Base-by-base conservation (phyloP, 2,888 invertebrate genomes). In the Branchellion lobata region DNA sequence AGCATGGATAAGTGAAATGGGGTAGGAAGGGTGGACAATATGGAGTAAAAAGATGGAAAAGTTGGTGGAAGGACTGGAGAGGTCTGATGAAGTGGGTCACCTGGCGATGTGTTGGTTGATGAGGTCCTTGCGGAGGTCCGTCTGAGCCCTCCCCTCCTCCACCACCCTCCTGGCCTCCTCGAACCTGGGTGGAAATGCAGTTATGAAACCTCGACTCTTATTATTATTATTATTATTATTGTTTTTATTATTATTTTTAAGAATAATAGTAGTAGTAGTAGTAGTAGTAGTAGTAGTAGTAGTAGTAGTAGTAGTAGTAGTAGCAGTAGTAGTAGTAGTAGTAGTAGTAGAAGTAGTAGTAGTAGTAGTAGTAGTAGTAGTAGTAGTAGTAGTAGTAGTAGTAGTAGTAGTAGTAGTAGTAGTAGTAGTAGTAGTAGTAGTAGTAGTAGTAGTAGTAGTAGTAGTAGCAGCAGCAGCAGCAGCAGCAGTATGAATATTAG, bases 351-450 rank as follows among this genome's bases (percentile, higher is more conserved):
- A 11, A 65, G 65, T 65, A 65, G 65, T 65, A 65, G 65, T 65
- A 65, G 65, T 65, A 65, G 65, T 65, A 65, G 65, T 65, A 65
- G 65, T 65, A 65, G 65, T 65, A 65, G 65, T 65, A 65, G 65
- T 65, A 65, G 65, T 65, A 65, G 65, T 65, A 65, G 65, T 65
- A 65, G 65, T 65, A 65, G 65, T 65, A 65, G 65, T 51, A 51
- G 53, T 51, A 51, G 53, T 51, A 65, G 65, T 65, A 65, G 65
- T 65, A 65, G 65, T 65, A 65, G 65, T 65, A 65, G 65, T 65
- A 65, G 65, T 65, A 65, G 65, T 65, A 65, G 65, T 65, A 65
- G 65, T 65, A 65, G 65, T 65, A 65, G 65, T 65, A 65, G 65
- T 65, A 65, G 65, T 65, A 65, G 65, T 65, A 65, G 65, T 65